Conservation (phyloP, 2,797 vertebrate species). For the Argya squamiceps region DNA sequence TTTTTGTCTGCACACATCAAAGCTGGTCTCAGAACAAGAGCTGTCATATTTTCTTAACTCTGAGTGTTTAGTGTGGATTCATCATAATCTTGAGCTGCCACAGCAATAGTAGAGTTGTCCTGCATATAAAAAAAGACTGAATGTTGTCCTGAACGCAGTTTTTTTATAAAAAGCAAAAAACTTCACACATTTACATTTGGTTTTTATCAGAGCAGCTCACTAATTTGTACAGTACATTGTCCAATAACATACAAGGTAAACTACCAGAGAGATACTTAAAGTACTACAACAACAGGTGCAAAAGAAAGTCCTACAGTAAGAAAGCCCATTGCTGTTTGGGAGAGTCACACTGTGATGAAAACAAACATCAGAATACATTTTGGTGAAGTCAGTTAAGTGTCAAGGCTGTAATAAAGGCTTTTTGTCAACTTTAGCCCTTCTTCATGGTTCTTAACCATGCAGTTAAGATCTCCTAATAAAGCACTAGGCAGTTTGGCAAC, state of each 20-base stretch:
- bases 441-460: constrained; percentile 40
- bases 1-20: constrained; percentile 17
- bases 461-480: constrained; percentile 59
- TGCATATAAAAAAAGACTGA: constrained; percentile 6
- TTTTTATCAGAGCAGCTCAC: constrained; percentile 50
- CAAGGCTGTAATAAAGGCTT: constrained; percentile 62
- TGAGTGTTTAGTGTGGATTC: background rate
- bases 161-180: constrained; percentile 1
- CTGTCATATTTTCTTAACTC: background rate
- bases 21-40: constrained; percentile 1
- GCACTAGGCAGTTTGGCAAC: constrained; percentile 33
- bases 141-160: background rate
- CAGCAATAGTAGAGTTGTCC: background rate
- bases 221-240: constrained; percentile 45
- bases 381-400: constrained; percentile 46
- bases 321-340: constrained; percentile 2
- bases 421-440: constrained; percentile 72
- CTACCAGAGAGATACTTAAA: constrained; percentile 3
- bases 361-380: constrained; percentile 34
- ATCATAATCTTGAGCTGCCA: constrained; percentile 47
- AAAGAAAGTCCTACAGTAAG: background rate
- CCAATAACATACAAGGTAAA: constrained; percentile 9
- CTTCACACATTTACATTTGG: constrained; percentile 33
- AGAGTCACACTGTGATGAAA: constrained; percentile 27
- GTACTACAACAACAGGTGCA: background rate